Evolutionary conservation across 2,113 vertebrate species (phyloP).

Genomic region (Dunckerocampus dactyliophorus): DNA sequence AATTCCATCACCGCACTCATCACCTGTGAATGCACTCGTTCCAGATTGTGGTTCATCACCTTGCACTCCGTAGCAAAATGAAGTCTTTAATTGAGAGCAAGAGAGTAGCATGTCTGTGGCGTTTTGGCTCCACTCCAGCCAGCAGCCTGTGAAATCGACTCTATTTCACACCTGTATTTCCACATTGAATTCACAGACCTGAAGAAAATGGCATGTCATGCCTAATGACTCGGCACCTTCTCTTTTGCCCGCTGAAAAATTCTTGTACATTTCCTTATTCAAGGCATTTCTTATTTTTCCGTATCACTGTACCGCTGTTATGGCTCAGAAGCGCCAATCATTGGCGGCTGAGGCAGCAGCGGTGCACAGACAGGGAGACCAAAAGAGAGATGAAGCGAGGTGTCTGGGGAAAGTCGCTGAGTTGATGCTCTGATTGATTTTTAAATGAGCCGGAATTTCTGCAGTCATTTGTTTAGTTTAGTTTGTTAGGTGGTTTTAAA

Average conservation of each 20-base stretch:
- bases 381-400: slow-evolving; percentile 16
- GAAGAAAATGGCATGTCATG: slow-evolving; percentile 30
- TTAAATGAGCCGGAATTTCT: slow-evolving; percentile 45
- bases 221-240: slow-evolving; percentile 16
- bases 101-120: slow-evolving; percentile 18
- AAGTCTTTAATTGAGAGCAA: slow-evolving; percentile 55
- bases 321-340: slow-evolving; percentile 41
- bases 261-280: slow-evolving; percentile 48
- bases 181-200: slow-evolving; percentile 11
- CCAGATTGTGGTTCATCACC: slow-evolving; percentile 22
- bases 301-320: slow-evolving; percentile 37
- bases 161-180: slow-evolving; percentile 44
- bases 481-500: slow-evolving; percentile 2
- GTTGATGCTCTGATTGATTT: slow-evolving; percentile 51
- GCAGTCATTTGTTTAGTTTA: slow-evolving; percentile 30
- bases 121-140: slow-evolving; percentile 28
- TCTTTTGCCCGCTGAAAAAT: slow-evolving; percentile 45
- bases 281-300: slow-evolving; percentile 38
- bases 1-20: slow-evolving; percentile 3
- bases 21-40: slow-evolving; percentile 7
- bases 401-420: slow-evolving; percentile 22
- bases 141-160: slow-evolving; percentile 57
- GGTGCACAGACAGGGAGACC: slow-evolving; percentile 13
- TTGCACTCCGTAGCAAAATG: slow-evolving; percentile 15
- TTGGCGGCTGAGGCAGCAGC: slow-evolving; percentile 12